Conservation (phyloP, 2,113 vertebrate species). For the human region GRCh38 chr1:76584501-76585000, state of each 20-base stretch:
- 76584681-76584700: neutral
- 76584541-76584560: neutral
- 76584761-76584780: neutral
- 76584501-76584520: neutral
- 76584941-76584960: neutral
- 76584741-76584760: neutral
- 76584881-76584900: neutral
- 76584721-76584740: neutral
- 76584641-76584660: neutral
- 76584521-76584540: neutral
- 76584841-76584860: neutral
- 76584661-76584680: neutral
- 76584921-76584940: neutral
- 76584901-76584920: neutral
- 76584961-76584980: neutral
- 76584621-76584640: neutral
- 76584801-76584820: neutral
- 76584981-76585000: neutral
- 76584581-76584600: slow-evolving; percentile 45
- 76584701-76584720: neutral
- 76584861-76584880: neutral
- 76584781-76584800: neutral
- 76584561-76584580: neutral
- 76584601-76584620: neutral
- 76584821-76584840: neutral